phyloP scores from a whole-genome alignment of 2,113 vertebrate genomes.

The Pachyramphus minor region DNA sequence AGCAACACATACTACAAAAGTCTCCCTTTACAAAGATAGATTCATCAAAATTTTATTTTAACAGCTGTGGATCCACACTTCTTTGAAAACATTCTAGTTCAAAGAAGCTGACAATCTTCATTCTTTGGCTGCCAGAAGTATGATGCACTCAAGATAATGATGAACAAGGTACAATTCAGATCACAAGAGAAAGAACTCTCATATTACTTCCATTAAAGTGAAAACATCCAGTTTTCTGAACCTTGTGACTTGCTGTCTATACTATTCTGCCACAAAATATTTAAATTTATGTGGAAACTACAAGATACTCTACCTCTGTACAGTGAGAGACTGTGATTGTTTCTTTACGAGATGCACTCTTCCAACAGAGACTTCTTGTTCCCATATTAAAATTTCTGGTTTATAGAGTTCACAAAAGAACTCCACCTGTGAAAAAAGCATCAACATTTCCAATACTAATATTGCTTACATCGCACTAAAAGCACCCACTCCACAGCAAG shows the following conservation, averaged over 20 bases:
- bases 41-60: not conserved
- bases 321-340: slow-evolving; percentile 74
- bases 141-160: not conserved
- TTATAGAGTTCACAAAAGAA: slow-evolving; percentile 93
- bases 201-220: not conserved
- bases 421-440: slow-evolving; percentile 76
- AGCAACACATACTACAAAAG: not conserved
- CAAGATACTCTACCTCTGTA: slow-evolving; percentile 72
- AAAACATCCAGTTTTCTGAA: not conserved
- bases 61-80: not conserved
- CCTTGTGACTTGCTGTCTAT: not conserved
- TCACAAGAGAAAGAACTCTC: not conserved
- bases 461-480: not conserved
- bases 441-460: not conserved
- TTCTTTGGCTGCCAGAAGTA: not conserved
- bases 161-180: not conserved
- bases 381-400: slow-evolving; percentile 82
- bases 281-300: not conserved
- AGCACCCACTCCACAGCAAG: not conserved
- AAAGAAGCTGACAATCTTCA: not conserved
- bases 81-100: not conserved
- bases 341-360: slow-evolving; percentile 79
- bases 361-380: slow-evolving; percentile 85
- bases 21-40: not conserved
- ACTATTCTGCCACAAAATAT: not conserved